phyloP scores from a whole-genome alignment of 1,140 invertebrate species.

The Calosoma granatense region DNA sequence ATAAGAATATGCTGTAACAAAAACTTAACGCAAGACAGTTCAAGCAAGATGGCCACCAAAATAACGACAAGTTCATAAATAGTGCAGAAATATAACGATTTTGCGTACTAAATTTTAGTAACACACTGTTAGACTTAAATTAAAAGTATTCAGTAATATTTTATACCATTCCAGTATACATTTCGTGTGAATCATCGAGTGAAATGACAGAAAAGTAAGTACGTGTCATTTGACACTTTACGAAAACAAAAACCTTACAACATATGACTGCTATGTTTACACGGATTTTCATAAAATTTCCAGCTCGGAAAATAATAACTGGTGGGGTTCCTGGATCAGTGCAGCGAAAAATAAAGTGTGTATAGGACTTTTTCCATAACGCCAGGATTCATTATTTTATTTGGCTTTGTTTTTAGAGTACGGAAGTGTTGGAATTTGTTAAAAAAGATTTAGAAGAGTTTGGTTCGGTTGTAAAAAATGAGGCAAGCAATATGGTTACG shows the following conservation, averaged over 20 bases:
- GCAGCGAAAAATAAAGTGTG: conserved; percentile 33
- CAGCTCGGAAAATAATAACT: conserved; percentile 20
- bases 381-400: conserved; percentile 10
- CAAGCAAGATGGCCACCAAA: not conserved
- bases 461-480: conserved; percentile 54
- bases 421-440: conserved; percentile 62
- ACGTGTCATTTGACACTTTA: conserved; percentile 9
- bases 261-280: conserved; percentile 11
- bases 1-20: not conserved
- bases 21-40: not conserved
- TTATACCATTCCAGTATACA: not conserved
- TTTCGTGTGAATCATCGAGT: not conserved
- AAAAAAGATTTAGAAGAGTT: conserved; percentile 67
- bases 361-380: conserved; percentile 10
- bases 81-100: not conserved
- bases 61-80: not conserved
- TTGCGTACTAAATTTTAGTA: not conserved
- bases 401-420: conserved; percentile 42
- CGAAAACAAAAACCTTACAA: conserved; percentile 9
- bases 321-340: conserved; percentile 32
- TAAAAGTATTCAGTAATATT: too few species aligned
- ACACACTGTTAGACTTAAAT: too few species aligned
- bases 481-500: conserved; percentile 52
- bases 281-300: conserved; percentile 2
- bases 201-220: conserved; percentile 16